A percentile compares a stretch with the other conserved stretches of the same genome.
Evolutionary conservation across 2,797 vertebrate genomes (phyloP).

Genomic region (Distichodus sexfasciatus): DNA sequence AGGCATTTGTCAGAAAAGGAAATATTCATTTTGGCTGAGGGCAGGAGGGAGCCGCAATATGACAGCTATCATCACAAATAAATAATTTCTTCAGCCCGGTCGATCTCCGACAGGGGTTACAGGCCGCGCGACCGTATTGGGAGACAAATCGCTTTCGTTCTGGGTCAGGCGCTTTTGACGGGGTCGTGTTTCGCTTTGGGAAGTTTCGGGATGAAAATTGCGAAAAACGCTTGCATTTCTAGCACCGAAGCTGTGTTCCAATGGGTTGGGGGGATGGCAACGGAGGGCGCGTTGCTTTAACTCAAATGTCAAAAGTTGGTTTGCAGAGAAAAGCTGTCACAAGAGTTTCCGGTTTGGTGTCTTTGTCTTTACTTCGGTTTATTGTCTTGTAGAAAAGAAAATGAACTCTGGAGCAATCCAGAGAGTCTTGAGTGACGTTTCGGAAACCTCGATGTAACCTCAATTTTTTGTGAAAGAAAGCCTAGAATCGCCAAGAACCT

Average conservation of each 20-base stretch:
- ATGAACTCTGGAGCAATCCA: too few relatives aligned
- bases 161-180: conserved; percentile 25
- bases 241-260: background rate
- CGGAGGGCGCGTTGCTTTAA: too few relatives aligned
- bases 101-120: conserved; percentile 31
- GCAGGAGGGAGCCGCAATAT: conserved; percentile 38
- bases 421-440: too few relatives aligned
- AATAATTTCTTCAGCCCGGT: conserved; percentile 40
- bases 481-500: too few relatives aligned
- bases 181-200: background rate
- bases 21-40: conserved; percentile 59
- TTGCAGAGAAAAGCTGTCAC: too few relatives aligned
- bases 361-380: too few relatives aligned
- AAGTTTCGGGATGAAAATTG: background rate
- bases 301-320: too few relatives aligned
- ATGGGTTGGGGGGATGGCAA: too few relatives aligned
- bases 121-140: background rate
- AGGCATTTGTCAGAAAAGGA: conserved; percentile 63
- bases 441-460: too few relatives aligned
- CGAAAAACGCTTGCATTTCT: background rate
- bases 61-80: conserved; percentile 42
- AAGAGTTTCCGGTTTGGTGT: too few relatives aligned
- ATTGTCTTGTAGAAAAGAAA: too few relatives aligned
- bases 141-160: background rate
- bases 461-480: too few relatives aligned